Percentiles rank a stretch among this genome's conserved stretches.
phyloP scores from a whole-genome alignment of 1,140 invertebrate species.

The Trichogramma pretiosum region DNA sequence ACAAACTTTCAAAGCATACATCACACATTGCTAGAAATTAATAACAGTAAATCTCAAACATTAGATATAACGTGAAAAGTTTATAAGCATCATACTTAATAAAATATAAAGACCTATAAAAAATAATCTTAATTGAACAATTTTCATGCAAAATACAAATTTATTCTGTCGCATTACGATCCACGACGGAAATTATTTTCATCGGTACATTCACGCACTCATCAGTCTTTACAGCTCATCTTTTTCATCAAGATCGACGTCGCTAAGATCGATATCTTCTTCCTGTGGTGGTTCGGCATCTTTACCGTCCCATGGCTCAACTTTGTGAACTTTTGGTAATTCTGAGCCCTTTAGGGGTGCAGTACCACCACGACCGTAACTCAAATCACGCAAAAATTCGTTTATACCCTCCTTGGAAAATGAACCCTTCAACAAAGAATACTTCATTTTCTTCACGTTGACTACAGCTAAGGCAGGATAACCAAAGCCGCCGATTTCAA shows the following conservation, averaged over 20 bases:
- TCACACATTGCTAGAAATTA: too few species aligned
- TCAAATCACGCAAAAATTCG: slow-evolving; percentile 90
- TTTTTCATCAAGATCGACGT: slow-evolving; percentile 79
- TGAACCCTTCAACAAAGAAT: slow-evolving; percentile 83
- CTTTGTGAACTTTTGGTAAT: slow-evolving; percentile 67
- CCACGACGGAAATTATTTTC: too few species aligned
- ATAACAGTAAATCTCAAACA: too few species aligned
- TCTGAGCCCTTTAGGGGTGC: slow-evolving; percentile 77
- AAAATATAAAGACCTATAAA: too few species aligned
- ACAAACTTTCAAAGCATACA: too few species aligned
- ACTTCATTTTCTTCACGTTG: slow-evolving; percentile 96
- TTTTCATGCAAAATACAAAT: too few species aligned
- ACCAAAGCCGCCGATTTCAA: slow-evolving; percentile 90
- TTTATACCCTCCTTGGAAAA: slow-evolving; percentile 92
- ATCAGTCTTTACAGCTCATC: slow-evolving; percentile 63
- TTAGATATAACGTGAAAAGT: slow-evolving; percentile 1
- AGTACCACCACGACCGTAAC: slow-evolving; percentile 88
- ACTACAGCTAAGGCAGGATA: slow-evolving; percentile 93
- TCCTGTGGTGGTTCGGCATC: slow-evolving; percentile 82
- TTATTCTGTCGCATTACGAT: too few species aligned
- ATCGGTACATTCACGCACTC: too few species aligned
- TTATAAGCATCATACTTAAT: neutral
- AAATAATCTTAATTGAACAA: too few species aligned
- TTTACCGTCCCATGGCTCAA: slow-evolving; percentile 92
- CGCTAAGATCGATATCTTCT: slow-evolving; percentile 89